Conservation (phyloP, 1,140 invertebrate genomes). For the Oreohelix idahoensis region DNA sequence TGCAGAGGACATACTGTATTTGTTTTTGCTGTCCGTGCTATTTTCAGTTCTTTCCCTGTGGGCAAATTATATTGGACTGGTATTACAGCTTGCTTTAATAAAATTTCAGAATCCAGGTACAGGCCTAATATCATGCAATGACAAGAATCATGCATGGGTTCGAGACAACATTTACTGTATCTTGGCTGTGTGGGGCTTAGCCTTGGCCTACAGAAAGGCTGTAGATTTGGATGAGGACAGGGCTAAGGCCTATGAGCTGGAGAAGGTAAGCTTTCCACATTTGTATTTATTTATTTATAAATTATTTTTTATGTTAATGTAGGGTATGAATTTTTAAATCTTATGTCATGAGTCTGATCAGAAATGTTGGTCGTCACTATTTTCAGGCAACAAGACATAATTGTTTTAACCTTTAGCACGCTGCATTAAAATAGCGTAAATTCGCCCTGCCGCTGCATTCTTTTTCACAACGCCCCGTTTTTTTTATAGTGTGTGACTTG, state of each 20-base stretch:
- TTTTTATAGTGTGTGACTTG: too few species aligned
- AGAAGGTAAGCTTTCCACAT: slow-evolving; percentile 84
- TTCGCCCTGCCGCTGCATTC: too few species aligned
- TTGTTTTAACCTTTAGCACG: too few species aligned
- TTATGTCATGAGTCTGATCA: too few species aligned
- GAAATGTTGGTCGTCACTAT: too few species aligned
- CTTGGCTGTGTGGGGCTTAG: slow-evolving; percentile 96
- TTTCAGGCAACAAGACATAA: too few species aligned
- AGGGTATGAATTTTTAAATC: too few species aligned
- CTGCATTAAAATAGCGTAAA: too few species aligned
- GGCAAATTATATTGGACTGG: neutral
- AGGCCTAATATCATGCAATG: slow-evolving; percentile 80
- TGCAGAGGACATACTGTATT: too few species aligned
- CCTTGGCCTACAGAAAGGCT: slow-evolving; percentile 98
- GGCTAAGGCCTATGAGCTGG: slow-evolving; percentile 97
- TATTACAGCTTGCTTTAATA: neutral
- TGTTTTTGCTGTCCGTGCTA: neutral
- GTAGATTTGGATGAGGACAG: slow-evolving; percentile 98
- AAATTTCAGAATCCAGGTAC: slow-evolving; percentile 88
- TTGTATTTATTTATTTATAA: too few species aligned
- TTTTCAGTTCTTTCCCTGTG: neutral
- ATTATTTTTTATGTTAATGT: too few species aligned
- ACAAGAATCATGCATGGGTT: slow-evolving; percentile 97
- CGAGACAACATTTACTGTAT: slow-evolving; percentile 98
- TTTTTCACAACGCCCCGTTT: too few species aligned